A percentile compares a stretch with the other conserved stretches of the same genome.
Conservation (phyloP, 2,797 vertebrate genomes). For the Pelodytes ibericus region DNA sequence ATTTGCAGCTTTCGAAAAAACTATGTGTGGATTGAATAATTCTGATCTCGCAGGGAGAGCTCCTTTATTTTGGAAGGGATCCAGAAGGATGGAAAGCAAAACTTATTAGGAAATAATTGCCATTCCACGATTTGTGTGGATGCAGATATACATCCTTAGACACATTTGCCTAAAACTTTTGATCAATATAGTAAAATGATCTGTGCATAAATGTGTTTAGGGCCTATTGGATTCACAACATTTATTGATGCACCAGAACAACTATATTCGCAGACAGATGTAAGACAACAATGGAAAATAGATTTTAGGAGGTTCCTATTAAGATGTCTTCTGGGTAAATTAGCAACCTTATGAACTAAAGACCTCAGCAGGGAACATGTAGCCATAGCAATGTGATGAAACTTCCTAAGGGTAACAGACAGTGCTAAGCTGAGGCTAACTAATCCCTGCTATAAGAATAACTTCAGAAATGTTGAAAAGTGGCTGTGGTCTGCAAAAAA, state of each 20-base stretch:
- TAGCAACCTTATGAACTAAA: slow-evolving; percentile 38
- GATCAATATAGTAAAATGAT: not conserved
- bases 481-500: slow-evolving; percentile 48
- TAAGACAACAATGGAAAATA: slow-evolving; percentile 26
- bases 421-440: slow-evolving; percentile 61
- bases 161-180: not conserved
- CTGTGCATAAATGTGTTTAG: not conserved
- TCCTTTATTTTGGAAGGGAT: not conserved
- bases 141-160: not conserved
- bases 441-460: slow-evolving; percentile 64
- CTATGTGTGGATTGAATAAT: not conserved
- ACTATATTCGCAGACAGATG: slow-evolving; percentile 28
- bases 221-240: not conserved
- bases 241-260: slow-evolving; percentile 13
- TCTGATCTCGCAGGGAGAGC: not conserved
- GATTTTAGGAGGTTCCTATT: slow-evolving; percentile 44
- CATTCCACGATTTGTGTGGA: not conserved
- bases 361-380: slow-evolving; percentile 46
- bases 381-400: slow-evolving; percentile 50
- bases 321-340: slow-evolving; percentile 54
- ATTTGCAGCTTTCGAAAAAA: not conserved
- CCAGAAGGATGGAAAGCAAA: not conserved
- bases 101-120: not conserved
- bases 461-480: slow-evolving; percentile 59
- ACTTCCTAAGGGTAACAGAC: slow-evolving; percentile 56